Conservation (phyloP, 2,888 invertebrate species). For the Heliconius ethilla region DNA sequence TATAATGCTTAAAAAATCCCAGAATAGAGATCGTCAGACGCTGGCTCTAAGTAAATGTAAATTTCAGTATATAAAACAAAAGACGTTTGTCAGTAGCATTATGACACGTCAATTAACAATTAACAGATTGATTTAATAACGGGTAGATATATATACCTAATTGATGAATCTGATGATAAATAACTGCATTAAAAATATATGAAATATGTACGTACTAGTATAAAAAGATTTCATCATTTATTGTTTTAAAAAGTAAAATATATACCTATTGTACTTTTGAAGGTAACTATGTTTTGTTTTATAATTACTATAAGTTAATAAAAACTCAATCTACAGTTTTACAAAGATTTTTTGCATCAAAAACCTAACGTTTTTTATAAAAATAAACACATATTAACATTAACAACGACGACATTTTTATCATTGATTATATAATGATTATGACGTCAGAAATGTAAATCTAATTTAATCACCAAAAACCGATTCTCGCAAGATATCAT, state of each 20-base stretch:
- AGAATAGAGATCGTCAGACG: no score
- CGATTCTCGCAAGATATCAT: background rate
- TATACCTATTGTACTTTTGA: background rate
- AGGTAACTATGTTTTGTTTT: background rate
- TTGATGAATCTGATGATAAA: background rate
- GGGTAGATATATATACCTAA: background rate
- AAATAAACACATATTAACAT: background rate
- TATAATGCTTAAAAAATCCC: background rate
- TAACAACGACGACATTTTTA: background rate
- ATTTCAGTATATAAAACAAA: background rate
- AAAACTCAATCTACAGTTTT: background rate
- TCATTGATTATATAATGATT: background rate
- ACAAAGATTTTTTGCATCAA: background rate
- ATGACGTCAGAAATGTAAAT: background rate
- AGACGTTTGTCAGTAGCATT: background rate
- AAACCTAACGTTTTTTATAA: background rate
- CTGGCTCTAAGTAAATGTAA: no score
- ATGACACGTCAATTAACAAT: background rate
- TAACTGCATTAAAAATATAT: background rate
- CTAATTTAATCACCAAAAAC: background rate
- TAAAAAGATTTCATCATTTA: background rate
- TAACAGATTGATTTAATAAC: constrained; percentile 5
- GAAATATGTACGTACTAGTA: background rate
- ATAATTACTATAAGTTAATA: background rate
- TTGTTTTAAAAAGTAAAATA: background rate